Evolutionary conservation across 2,113 vertebrate species (phyloP), one percentile per base, ranked within the genome.

Genomic region (Mustelus asterias): DNA sequence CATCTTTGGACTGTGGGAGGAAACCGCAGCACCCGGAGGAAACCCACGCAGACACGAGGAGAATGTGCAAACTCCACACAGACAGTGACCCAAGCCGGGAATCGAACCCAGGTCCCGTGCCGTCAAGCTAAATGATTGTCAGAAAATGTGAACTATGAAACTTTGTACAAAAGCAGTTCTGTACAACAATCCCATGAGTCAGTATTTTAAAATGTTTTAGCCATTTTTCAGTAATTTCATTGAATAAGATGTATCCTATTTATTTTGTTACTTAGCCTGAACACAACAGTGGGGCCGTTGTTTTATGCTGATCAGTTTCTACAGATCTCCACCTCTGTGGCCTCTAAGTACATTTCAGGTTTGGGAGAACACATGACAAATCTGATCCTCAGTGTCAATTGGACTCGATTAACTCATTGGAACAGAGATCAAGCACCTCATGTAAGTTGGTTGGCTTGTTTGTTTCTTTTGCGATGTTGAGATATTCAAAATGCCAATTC

Each of bases 221-320:
- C 22, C 3, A 4, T 72, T 54, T 65, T 63, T 54, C 16, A 48
- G 69, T 54, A 0, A 48, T 24, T 54, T 70, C 14, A 10, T 70
- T 33, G 76, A 11, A 85, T 10, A 24, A 54, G 48, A 24, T 89
- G 10, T 26, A 10, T 65, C 24, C 65, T 69, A 69, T 76, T 69
- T 94, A 9, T 76, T 95, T 8, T 92, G 48, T 95, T 26, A 48
- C 1, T 4, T 97, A 99, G 99, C 96, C 63, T 99, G 96, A 98
- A 99, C 97, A 99, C 98, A n/a, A 98, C 98, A 0, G 98, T 99
- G 13, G 99, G 98, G 0, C 99, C 99, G 0, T 97, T 99, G 60
- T 97, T 99, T 96, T 99, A 98, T 95, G 98, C 99, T 0, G 98
- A 99, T 97, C 99, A 99, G 97, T 99, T 99, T 96, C 97, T 99